Base-by-base conservation (phyloP, 2,888 invertebrate genomes). In the Phytoseiulus persimilis region DNA sequence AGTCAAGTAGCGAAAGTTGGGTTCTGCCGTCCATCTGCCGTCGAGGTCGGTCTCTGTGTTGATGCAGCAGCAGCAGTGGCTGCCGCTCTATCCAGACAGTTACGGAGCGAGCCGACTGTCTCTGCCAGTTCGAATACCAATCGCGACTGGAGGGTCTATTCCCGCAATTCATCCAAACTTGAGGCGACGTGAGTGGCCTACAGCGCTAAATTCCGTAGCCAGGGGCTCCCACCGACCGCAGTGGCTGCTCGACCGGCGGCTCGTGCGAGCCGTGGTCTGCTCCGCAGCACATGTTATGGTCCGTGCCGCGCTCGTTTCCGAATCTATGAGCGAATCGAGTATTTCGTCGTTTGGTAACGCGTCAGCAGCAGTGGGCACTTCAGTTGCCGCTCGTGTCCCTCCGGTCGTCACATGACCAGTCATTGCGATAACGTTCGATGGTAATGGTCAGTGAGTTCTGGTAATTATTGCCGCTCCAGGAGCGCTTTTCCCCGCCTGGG, bases 101-200 rank as follows among this genome's bases (percentile, higher is more conserved):
- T 65, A 65, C 65, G 65, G 18, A 65, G 65, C 65, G 2, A 23
- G 65, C 65, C 65, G 65, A 14, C 65, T 65, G 65, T 28, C 65
- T 65, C 65, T 65, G 39, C 39, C 39, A 65, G 14, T 65, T 65
- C 65, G 65, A 65, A 65, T 65, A 65, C 65, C 65, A 65, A 65
- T 65, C 65, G 65, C 23, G 18, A 65, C 65, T 65, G 23, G 28
- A 65, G 65, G 65, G 65, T 65, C 65, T 65, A 28, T 65, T 65
- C 65, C 65, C 65, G 65, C 65, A 65, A 65, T 65, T 65, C 65
- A 65, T 65, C 65, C 65, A 65, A 65, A 65, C 65, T 65, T 65
- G 65, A 65, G 65, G 65, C 65, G 14, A 65, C 65, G 65, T 65
- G 65, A 65, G 65, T 18, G 65, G 65, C 65, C 65, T 65, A 65